Percentiles rank a stretch among this genome's conserved stretches.
phyloP scores from a whole-genome alignment of 2,888 invertebrate species.

The Diadegma fenestrale region DNA sequence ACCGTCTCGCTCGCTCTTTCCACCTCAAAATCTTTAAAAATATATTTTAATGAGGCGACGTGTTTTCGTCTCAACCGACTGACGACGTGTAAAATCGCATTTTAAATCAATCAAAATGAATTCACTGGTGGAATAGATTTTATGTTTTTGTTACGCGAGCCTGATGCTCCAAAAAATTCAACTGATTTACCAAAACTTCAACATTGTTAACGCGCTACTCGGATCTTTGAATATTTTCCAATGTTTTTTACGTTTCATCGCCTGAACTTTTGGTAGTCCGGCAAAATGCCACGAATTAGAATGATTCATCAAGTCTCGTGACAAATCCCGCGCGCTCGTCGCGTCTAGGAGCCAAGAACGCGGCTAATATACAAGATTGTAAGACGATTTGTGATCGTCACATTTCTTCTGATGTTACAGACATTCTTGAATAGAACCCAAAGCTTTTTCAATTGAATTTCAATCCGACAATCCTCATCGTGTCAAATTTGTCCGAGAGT shows the following conservation, averaged over 20 bases:
- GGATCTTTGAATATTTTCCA: constrained; percentile 37
- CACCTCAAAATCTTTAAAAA: not conserved
- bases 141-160: too few species aligned
- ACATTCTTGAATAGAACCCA: not conserved
- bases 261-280: not conserved
- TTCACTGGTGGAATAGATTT: not conserved
- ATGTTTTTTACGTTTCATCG: constrained; percentile 31
- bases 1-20: not conserved
- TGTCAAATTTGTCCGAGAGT: not conserved
- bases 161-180: not conserved
- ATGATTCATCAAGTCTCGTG: constrained; percentile 43
- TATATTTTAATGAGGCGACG: not conserved
- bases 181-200: not conserved
- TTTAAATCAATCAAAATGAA: not conserved
- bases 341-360: constrained; percentile 35
- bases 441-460: not conserved
- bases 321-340: constrained; percentile 21
- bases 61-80: not conserved
- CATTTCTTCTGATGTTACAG: not conserved
- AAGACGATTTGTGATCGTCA: not conserved
- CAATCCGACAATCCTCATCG: not conserved
- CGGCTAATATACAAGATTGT: not conserved
- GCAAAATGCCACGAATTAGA: constrained; percentile 33
- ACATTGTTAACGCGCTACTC: not conserved
- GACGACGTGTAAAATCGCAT: not conserved